Conservation (phyloP, 2,888 invertebrate genomes). For the Dolichomitus sp. region DNA sequence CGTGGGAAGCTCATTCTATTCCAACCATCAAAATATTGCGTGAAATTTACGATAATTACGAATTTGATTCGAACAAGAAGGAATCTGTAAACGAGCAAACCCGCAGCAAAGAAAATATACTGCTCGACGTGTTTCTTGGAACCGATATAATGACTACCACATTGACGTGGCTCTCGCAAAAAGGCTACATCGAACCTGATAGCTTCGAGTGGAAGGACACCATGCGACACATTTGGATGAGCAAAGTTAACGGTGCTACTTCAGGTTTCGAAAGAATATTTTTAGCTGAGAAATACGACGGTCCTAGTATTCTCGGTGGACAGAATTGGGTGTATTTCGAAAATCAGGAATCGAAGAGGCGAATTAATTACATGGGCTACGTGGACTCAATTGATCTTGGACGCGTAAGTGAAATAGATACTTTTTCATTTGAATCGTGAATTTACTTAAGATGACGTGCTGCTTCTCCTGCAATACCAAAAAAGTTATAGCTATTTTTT, state of each 20-base stretch:
- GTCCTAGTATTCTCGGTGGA: conserved; percentile 90
- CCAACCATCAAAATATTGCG: conserved; percentile 76
- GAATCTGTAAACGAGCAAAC: conserved; percentile 74
- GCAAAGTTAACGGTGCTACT: conserved; percentile 92
- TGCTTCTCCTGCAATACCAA: background rate
- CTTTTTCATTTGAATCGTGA: background rate
- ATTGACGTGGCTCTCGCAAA: conserved; percentile 77
- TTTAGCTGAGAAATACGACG: conserved; percentile 94
- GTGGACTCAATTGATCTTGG: conserved; percentile 90
- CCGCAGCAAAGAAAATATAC: conserved; percentile 75
- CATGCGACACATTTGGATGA: conserved; percentile 92
- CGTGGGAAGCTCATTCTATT: conserved; percentile 71
- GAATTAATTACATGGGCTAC: conserved; percentile 93
- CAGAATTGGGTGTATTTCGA: conserved; percentile 97
- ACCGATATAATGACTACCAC: conserved; percentile 78
- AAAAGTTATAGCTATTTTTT: background rate
- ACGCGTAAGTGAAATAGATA: conserved; percentile 88
- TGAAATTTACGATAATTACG: conserved; percentile 76
- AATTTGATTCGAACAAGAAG: conserved; percentile 74
- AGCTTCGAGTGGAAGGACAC: conserved; percentile 89
- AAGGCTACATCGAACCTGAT: conserved; percentile 77
- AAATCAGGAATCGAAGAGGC: conserved; percentile 90
- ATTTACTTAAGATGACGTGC: background rate
- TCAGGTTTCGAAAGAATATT: conserved; percentile 98
- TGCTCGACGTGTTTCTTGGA: conserved; percentile 78